A percentile compares a stretch with the other conserved stretches of the same genome.
phyloP scores from a whole-genome alignment of 1,140 invertebrate genomes.

The Magallana angulata region DNA sequence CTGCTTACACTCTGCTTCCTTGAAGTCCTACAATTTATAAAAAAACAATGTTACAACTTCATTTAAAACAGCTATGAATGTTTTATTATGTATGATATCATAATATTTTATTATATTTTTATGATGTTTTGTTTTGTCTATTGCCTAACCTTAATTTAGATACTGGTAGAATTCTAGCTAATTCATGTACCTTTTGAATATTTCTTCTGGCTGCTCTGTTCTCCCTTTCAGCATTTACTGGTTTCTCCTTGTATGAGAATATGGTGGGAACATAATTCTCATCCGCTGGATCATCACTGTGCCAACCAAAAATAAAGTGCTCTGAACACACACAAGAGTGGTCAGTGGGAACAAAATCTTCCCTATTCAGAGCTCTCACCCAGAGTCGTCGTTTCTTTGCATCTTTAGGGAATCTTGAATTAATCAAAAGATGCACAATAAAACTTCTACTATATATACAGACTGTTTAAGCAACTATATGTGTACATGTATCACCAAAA shows the following conservation, averaged over 20 bases:
- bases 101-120: too few species aligned
- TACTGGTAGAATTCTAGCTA: too few species aligned
- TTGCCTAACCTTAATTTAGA: too few species aligned
- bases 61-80: too few species aligned
- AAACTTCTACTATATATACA: too few species aligned
- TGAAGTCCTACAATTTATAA: background rate
- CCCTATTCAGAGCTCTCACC: slow-evolving; percentile 39
- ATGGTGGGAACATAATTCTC: slow-evolving; percentile 46
- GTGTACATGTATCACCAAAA: too few species aligned
- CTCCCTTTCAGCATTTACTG: background rate
- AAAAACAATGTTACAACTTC: background rate
- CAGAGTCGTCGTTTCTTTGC: slow-evolving; percentile 29
- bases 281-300: slow-evolving; percentile 46
- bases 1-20: background rate
- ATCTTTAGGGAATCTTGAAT: slow-evolving; percentile 38
- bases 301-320: slow-evolving; percentile 49
- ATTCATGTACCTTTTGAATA: background rate
- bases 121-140: too few species aligned
- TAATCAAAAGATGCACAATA: background rate
- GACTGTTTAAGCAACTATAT: too few species aligned
- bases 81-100: too few species aligned
- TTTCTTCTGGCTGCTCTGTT: background rate
- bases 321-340: slow-evolving; percentile 44
- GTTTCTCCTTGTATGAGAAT: slow-evolving; percentile 37
- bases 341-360: slow-evolving; percentile 37